Evolutionary conservation across 1,140 invertebrate genomes (phyloP).

Genomic region (Dolichoris vasculosae): DNA sequence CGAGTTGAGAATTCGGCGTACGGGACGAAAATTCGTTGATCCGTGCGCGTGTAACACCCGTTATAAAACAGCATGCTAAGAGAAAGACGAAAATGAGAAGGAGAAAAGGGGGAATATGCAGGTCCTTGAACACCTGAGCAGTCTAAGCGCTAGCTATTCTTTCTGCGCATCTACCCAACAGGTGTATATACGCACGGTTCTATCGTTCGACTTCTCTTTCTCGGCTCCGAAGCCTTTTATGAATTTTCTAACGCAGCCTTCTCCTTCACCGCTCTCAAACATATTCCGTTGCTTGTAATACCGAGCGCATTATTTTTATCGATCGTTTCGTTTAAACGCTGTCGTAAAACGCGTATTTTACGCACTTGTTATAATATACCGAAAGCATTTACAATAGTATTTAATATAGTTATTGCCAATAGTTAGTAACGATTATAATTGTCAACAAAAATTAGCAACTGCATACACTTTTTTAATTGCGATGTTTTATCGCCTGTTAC

Average conservation of each 20-base stretch:
- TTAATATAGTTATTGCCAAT: background rate
- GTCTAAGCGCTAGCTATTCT: background rate
- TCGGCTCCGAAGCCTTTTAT: background rate
- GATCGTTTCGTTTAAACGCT: background rate
- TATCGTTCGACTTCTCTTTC: background rate
- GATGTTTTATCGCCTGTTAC: background rate
- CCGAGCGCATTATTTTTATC: background rate
- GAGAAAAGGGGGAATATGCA: background rate
- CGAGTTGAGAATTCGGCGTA: too few relatives aligned
- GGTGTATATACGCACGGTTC: background rate
- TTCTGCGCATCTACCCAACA: conserved; percentile 23
- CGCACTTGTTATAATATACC: too few relatives aligned
- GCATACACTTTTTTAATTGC: too few relatives aligned
- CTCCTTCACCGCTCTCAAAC: background rate
- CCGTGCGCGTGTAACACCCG: background rate
- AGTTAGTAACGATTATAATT: background rate
- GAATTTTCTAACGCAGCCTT: background rate
- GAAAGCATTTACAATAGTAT: background rate
- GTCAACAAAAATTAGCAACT: too few relatives aligned
- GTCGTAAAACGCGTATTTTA: background rate
- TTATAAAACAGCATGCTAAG: conserved; percentile 14
- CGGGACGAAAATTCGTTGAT: too few relatives aligned
- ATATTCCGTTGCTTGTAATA: background rate
- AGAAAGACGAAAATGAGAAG: background rate
- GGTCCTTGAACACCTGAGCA: background rate